A percentile compares a stretch with the other conserved stretches of the same genome.
Conservation (phyloP, 2,888 invertebrate genomes). For the Papilio gigon region DNA sequence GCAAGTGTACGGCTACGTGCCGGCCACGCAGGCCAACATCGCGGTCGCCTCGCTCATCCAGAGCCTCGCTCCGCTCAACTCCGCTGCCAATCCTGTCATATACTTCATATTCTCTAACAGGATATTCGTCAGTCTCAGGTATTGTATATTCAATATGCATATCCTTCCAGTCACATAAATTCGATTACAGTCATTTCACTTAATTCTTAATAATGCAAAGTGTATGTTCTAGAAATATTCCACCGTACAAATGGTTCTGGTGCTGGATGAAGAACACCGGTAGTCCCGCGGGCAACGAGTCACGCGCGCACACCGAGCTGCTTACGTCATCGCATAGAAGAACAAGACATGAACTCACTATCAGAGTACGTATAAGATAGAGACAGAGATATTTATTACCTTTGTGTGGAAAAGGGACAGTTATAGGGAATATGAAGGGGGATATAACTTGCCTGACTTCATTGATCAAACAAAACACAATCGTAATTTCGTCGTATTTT, state of each 20-base stretch:
- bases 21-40: conserved; percentile 88
- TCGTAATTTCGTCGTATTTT: no score
- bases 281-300: conserved; percentile 69
- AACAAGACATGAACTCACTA: conserved; percentile 70
- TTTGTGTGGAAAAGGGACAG: not conserved
- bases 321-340: conserved; percentile 78
- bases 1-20: conserved; percentile 92
- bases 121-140: conserved; percentile 91
- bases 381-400: not conserved
- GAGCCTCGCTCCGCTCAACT: conserved; percentile 94
- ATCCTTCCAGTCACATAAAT: no score
- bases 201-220: not conserved
- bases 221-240: conserved; percentile 79
- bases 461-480: no score
- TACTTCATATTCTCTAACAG: conserved; percentile 96
- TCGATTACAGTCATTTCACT: no score
- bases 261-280: conserved; percentile 74
- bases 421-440: no score
- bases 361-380: conserved; percentile 57
- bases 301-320: conserved; percentile 78
- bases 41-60: conserved; percentile 95
- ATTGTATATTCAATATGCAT: no score
- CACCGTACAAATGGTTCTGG: conserved; percentile 87
- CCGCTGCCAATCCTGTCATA: conserved; percentile 96
- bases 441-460: no score